A percentile compares a stretch with the other conserved stretches of the same genome.
phyloP scores from a whole-genome alignment of 2,797 vertebrate species.

The Ispidina lecontei region DNA sequence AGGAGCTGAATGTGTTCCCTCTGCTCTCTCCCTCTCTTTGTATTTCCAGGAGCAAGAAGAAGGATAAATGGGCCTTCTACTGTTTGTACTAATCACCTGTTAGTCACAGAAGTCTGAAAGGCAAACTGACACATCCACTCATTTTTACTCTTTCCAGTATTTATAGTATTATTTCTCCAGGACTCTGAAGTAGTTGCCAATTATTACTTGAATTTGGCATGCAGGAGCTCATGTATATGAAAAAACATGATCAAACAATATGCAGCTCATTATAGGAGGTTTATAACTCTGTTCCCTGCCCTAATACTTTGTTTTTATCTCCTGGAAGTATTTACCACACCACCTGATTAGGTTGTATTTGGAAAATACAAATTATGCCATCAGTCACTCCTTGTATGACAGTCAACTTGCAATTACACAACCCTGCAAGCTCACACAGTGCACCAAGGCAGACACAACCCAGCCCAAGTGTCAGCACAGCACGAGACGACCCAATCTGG shows the following conservation, averaged over 20 bases:
- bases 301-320: constrained; percentile 69
- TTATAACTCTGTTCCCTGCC: constrained; percentile 44
- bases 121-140: constrained; percentile 35
- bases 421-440: constrained; percentile 19
- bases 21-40: not conserved
- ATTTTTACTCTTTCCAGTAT: constrained; percentile 28
- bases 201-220: constrained; percentile 21
- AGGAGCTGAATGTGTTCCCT: not conserved
- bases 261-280: constrained; percentile 55
- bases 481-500: not conserved
- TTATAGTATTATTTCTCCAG: constrained; percentile 36
- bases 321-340: constrained; percentile 63
- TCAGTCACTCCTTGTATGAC: constrained; percentile 67
- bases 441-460: constrained; percentile 24
- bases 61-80: not conserved
- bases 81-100: not conserved
- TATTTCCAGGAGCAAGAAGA: not conserved
- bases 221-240: constrained; percentile 24
- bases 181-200: constrained; percentile 46
- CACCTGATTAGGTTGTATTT: constrained; percentile 68
- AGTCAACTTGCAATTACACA: constrained; percentile 68
- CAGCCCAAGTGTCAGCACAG: not conserved
- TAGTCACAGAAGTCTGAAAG: constrained; percentile 32
- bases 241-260: constrained; percentile 33
- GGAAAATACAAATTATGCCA: constrained; percentile 74